These are phyloP conservation scores for Nesidiocoris tenuis DNA, from an alignment of 2,888 invertebrate species.

Conservation along the genomic window DNA sequence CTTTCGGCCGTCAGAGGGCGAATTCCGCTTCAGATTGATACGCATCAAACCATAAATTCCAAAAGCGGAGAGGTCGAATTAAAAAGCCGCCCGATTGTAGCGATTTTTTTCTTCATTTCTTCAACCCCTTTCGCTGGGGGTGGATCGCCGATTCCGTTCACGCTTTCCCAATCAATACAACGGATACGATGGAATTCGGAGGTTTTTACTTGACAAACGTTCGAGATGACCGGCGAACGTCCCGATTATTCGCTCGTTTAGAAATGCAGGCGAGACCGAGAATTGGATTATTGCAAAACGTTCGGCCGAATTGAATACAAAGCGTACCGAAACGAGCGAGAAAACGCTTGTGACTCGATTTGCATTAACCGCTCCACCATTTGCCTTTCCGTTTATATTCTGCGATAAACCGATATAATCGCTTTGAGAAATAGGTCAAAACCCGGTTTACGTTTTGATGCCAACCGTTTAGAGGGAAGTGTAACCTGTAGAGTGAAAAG, in stretches of 20 bases:
- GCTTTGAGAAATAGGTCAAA: no score
- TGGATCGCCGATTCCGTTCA: not conserved
- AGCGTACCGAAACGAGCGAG: not conserved
- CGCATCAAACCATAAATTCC: slow-evolving; percentile 35
- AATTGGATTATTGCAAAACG: not conserved
- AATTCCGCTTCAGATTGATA: slow-evolving; percentile 35
- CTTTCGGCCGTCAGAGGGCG: not conserved
- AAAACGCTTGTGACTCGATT: no score
- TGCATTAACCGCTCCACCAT: no score
- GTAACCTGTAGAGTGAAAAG: no score
- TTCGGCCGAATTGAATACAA: not conserved
- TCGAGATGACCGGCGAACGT: not conserved
- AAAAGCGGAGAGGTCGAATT: not conserved
- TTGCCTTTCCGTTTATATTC: no score
- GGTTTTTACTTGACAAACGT: not conserved
- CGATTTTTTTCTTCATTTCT: not conserved
- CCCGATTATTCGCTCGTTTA: not conserved
- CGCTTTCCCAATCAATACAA: not conserved
- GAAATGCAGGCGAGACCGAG: not conserved
- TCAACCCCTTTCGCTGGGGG: no score
- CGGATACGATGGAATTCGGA: no score
- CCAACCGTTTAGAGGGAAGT: no score
- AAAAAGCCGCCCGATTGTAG: not conserved
- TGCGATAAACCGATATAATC: no score
- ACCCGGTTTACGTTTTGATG: no score